Conservation (phyloP, 2,888 invertebrate species). For the Mythimna ferrago region DNA sequence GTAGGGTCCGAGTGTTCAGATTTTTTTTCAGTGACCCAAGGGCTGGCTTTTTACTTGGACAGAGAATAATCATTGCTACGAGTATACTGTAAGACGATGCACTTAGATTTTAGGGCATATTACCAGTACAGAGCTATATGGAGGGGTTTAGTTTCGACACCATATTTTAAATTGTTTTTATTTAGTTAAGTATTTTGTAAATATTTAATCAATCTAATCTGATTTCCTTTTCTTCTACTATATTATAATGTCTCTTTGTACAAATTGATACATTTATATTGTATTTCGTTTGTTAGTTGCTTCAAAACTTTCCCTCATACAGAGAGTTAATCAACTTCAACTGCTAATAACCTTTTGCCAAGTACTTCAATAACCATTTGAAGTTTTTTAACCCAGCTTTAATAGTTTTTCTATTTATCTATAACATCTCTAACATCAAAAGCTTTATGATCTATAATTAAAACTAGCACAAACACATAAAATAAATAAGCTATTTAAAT, state of each 20-base stretch:
- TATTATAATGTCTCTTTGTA: neutral
- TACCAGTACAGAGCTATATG: too few species aligned
- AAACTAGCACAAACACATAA: slow-evolving; percentile 67
- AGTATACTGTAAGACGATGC: too few species aligned
- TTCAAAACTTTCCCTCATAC: slow-evolving; percentile 25
- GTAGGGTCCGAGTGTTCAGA: too few species aligned
- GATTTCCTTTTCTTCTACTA: neutral
- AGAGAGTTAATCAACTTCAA: slow-evolving; percentile 17
- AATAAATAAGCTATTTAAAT: slow-evolving; percentile 70
- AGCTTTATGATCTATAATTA: slow-evolving; percentile 66
- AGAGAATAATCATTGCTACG: too few species aligned
- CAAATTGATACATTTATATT: neutral
- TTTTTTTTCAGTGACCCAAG: too few species aligned
- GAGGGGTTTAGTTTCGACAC: too few species aligned
- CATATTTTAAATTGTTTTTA: too few species aligned
- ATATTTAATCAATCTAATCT: neutral
- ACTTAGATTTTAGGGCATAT: too few species aligned
- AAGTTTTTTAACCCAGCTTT: slow-evolving; percentile 19
- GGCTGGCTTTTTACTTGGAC: too few species aligned
- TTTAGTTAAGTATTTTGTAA: too few species aligned
- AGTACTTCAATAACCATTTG: slow-evolving; percentile 21
- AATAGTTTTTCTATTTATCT: slow-evolving; percentile 48
- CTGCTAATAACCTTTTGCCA: neutral
- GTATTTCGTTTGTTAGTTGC: slow-evolving; percentile 21
- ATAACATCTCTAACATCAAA: slow-evolving; percentile 71